phyloP scores from a whole-genome alignment of 92 coral and sea anemone species.

The Parazoanthus atlanticus region DNA sequence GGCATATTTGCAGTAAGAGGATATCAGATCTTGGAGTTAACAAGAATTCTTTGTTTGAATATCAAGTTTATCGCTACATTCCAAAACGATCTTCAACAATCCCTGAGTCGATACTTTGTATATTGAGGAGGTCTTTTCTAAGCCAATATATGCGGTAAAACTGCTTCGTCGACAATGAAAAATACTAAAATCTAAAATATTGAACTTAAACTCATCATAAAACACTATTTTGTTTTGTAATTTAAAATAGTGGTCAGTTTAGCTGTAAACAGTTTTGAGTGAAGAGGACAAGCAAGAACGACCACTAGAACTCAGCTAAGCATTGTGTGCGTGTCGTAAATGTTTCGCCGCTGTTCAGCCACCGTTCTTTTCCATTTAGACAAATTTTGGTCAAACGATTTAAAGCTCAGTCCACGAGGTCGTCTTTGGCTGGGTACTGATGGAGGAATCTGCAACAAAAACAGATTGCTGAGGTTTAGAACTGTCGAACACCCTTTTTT shows the following conservation, averaged over 20 bases:
- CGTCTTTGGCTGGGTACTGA: constrained; percentile 47
- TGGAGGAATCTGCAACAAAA: constrained; percentile 37
- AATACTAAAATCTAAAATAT: not conserved
- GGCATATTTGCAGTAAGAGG: too few relatives aligned
- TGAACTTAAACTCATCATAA: too few relatives aligned
- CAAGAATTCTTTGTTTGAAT: too few relatives aligned
- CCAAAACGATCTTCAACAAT: not conserved
- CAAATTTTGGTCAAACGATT: constrained; percentile 74
- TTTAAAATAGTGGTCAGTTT: not conserved
- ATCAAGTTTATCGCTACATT: not conserved
- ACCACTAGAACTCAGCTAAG: constrained; percentile 58
- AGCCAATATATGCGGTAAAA: not conserved
- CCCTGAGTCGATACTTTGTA: not conserved
- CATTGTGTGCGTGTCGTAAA: constrained; percentile 86
- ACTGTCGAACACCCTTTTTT: not conserved
- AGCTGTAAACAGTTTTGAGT: not conserved
- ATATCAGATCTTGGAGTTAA: too few relatives aligned
- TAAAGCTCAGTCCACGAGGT: constrained; percentile 62
- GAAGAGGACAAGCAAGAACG: not conserved
- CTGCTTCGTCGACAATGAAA: not conserved
- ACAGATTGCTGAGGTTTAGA: not conserved
- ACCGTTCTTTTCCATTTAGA: constrained; percentile 90
- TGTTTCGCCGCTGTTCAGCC: constrained; percentile 87
- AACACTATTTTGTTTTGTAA: not conserved
- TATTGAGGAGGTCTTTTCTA: not conserved